Evolutionary conservation across 2,888 invertebrate genomes (phyloP).

Genomic region (Sesia apiformis): DNA sequence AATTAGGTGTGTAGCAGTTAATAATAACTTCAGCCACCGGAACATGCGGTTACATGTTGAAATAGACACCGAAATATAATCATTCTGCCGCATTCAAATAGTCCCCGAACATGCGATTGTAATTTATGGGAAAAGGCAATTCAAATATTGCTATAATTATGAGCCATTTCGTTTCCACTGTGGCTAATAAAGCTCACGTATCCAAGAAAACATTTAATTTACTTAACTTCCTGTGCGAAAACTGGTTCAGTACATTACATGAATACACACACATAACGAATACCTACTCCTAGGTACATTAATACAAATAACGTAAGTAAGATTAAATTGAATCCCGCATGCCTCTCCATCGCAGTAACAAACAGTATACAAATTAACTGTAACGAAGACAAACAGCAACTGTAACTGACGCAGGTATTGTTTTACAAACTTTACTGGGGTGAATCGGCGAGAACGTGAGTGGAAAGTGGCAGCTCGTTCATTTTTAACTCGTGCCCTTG

Average conservation of each 20-base stretch:
- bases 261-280: neutral
- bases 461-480: slow-evolving; percentile 46
- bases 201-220: slow-evolving; percentile 37
- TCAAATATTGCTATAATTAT: slow-evolving; percentile 64
- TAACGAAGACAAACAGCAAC: slow-evolving; percentile 30
- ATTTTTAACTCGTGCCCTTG: slow-evolving; percentile 54
- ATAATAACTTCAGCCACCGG: too few relatives aligned
- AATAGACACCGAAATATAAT: slow-evolving; percentile 21
- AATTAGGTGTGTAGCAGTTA: too few relatives aligned
- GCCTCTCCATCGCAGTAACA: too few relatives aligned
- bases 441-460: slow-evolving; percentile 35
- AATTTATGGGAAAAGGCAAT: slow-evolving; percentile 53
- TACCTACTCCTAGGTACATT: neutral
- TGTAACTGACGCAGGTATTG: slow-evolving; percentile 26
- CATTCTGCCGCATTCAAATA: slow-evolving; percentile 49
- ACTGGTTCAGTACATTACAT: neutral
- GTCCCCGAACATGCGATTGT: slow-evolving; percentile 54
- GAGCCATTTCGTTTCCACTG: slow-evolving; percentile 53
- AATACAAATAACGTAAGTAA: too few relatives aligned
- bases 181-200: slow-evolving; percentile 51
- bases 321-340: too few relatives aligned
- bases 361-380: slow-evolving; percentile 21
- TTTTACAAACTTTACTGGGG: slow-evolving; percentile 18
- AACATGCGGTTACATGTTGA: too few relatives aligned
- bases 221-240: neutral